Base-by-base conservation (phyloP, 2,113 vertebrate species). In the Cinclus cinclus region DNA sequence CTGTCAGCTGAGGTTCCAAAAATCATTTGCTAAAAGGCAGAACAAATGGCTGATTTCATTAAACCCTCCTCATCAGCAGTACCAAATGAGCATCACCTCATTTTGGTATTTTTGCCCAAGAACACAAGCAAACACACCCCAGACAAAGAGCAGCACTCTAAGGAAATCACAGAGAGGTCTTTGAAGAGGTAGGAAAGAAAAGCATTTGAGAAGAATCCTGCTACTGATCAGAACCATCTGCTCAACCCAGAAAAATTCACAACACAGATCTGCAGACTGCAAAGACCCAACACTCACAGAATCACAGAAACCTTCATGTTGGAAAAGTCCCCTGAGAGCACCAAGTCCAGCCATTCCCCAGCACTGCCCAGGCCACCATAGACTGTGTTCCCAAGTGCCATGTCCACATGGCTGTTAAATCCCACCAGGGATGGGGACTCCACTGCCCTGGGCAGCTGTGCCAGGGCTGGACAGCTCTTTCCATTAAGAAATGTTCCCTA, bases 281-380 rank as follows among this genome's bases (percentile, higher is more conserved):
- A 39, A 46, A 49, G 47, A 55, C 14, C 41, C 55, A 75, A 31
- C 21, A 35, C 15, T 33, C 53, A 17, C 20, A 52, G 44, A 59
- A 44, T 4, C 59, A 58, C 50, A 68, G 62, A 41, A 89, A 11
- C 3, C 14, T 46, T 49, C 41, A 23, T 8, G 35, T 1, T 77
- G 42, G 71, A 28, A 63, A 83, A 33, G 28, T 2, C 63, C 12
- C 16, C 18, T 20, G 35, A 69, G 41, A 35, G 2, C 41, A 55
- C 1, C 0, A 1, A 69, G 31, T 33, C 25, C 31, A 62, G 37
- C 41, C 18, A 7, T 7, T 18, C 5, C 15, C 55, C 79, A 63
- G 71, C 63, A 19, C 30, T 52, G 69, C 69, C 53, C 47, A 8
- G 62, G 78, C 30, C 37, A 39, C 16, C 62, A 41, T 28, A 7